These are phyloP conservation scores for Temnothorax rugatulus DNA, from an alignment of 2,888 invertebrate genomes.

Conservation along the genomic window DNA sequence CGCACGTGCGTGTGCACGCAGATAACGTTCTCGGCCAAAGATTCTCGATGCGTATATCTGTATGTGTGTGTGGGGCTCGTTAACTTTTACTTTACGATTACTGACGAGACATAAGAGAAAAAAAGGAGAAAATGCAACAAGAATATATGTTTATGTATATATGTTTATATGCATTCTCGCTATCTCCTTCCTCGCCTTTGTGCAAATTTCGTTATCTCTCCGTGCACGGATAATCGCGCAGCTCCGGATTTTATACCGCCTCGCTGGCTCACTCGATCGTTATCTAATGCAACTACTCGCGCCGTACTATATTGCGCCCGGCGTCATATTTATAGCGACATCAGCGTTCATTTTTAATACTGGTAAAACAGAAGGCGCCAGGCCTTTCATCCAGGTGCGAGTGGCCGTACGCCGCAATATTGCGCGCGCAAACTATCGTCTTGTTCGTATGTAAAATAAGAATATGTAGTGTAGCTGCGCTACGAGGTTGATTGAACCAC, in stretches of 20 bases:
- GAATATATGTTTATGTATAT: conserved; percentile 30
- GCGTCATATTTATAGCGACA: conserved; percentile 49
- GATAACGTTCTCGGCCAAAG: background rate
- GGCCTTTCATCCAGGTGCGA: conserved; percentile 23
- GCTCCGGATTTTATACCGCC: conserved; percentile 39
- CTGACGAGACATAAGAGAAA: conserved; percentile 16
- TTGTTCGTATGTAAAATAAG: conserved; percentile 39
- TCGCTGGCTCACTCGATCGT: conserved; percentile 33
- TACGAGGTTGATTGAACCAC: conserved; percentile 33
- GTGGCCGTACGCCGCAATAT: background rate
- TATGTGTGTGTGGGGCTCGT: conserved; percentile 22
- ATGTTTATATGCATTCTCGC: conserved; percentile 20
- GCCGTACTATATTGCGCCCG: conserved; percentile 18
- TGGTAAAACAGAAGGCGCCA: conserved; percentile 37
- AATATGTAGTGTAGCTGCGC: background rate
- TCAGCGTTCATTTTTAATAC: conserved; percentile 51
- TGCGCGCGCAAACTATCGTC: conserved; percentile 1
- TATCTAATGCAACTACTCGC: conserved; percentile 43
- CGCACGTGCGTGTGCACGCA: background rate
- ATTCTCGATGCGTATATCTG: conserved; percentile 3
- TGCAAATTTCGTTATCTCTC: conserved; percentile 55
- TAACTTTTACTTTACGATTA: conserved; percentile 49
- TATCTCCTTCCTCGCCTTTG: conserved; percentile 36
- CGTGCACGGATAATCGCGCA: conserved; percentile 44
- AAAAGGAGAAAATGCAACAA: conserved; percentile 11